Conservation (phyloP, 2,113 vertebrate genomes). For the Onychostoma macrolepis region DNA sequence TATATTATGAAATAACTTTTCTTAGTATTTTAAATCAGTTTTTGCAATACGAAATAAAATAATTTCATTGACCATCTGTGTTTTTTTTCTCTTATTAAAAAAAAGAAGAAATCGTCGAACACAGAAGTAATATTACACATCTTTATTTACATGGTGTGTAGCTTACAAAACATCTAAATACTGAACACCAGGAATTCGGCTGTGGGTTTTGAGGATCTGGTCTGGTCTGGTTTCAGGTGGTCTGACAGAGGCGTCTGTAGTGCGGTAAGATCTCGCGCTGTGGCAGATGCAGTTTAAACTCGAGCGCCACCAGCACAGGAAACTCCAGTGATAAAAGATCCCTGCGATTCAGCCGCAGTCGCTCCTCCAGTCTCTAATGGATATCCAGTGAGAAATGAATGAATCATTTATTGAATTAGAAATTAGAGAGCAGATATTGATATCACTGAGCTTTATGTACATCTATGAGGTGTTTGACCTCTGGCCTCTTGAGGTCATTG, state of each 20-base stretch:
- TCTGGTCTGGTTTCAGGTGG: neutral
- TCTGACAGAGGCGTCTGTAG: conserved; percentile 87
- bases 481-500: conserved; percentile 94
- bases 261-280: conserved; percentile 96
- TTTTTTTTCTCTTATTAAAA: neutral
- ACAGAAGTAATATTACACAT: neutral
- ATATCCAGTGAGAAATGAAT: neutral
- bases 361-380: conserved; percentile 95
- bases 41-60: neutral
- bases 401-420: neutral
- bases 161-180: neutral
- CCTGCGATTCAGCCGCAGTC: conserved; percentile 91
- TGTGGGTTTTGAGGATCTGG: neutral
- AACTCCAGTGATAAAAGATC: conserved; percentile 98
- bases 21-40: neutral
- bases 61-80: neutral
- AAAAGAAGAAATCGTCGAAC: neutral
- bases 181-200: neutral
- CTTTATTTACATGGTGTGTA: neutral
- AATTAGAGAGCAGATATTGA: neutral
- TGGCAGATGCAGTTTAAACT: conserved; percentile 94
- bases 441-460: conserved; percentile 74
- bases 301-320: conserved; percentile 93
- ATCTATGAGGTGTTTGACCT: conserved; percentile 96
- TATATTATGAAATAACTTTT: neutral